Evolutionary conservation across 2,888 invertebrate genomes (phyloP).

Genomic region (Diplazon laetatorius): DNA sequence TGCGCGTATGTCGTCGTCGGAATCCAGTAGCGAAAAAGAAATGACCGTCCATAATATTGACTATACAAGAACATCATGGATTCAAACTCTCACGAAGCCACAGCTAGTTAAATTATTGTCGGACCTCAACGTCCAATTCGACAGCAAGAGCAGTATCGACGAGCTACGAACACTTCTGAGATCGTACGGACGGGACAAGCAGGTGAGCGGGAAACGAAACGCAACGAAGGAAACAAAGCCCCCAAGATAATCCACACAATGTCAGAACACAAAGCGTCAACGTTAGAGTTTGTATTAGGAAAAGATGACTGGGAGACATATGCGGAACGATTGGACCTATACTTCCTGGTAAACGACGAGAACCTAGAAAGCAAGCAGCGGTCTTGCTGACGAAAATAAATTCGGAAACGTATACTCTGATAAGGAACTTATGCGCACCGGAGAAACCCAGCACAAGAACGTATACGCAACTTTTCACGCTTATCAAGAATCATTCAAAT

Average conservation of each 20-base stretch:
- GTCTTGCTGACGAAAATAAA: constrained; percentile 34
- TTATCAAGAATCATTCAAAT: constrained; percentile 21
- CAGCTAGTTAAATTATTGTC: constrained; percentile 24
- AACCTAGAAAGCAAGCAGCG: constrained; percentile 22
- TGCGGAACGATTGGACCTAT: constrained; percentile 39
- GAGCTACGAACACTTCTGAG: constrained; percentile 22
- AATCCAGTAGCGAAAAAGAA: constrained; percentile 12
- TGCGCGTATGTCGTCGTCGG: too few relatives aligned
- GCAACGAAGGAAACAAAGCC: constrained; percentile 13
- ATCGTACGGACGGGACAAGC: constrained; percentile 8
- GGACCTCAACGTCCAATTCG: constrained; percentile 20
- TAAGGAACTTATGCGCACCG: constrained; percentile 38
- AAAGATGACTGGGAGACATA: constrained; percentile 28
- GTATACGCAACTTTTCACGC: background rate
- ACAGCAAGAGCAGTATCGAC: constrained; percentile 17
- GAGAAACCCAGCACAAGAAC: constrained; percentile 24
- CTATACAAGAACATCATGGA: constrained; percentile 32
- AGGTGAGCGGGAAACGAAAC: constrained; percentile 14
- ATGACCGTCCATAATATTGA: constrained; percentile 31
- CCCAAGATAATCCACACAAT: constrained; percentile 28
- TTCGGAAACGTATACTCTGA: constrained; percentile 36
- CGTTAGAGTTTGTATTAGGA: constrained; percentile 21
- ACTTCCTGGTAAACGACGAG: constrained; percentile 34
- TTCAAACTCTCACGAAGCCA: constrained; percentile 30
- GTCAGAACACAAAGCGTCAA: constrained; percentile 39